These are phyloP conservation scores for Alosa sapidissima DNA, from an alignment of 2,797 vertebrate species.

Conservation along the genomic window DNA sequence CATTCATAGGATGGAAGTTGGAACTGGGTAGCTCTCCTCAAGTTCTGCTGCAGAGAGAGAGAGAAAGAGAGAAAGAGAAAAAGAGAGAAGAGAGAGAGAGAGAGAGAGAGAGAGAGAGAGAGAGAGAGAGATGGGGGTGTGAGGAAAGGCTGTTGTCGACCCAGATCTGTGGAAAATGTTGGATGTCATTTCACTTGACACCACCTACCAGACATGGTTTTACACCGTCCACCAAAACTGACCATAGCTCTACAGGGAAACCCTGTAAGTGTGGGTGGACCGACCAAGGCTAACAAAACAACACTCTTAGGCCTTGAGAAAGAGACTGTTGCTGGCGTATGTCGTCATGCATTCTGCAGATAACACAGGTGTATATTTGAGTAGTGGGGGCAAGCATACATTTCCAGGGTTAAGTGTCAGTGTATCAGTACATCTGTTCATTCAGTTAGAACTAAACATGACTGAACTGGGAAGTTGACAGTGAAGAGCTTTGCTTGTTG, in stretches of 20 bases:
- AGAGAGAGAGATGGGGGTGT: neutral
- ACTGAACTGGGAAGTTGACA: neutral
- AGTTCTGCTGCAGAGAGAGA: neutral
- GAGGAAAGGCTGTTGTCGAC: neutral
- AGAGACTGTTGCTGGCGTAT: neutral
- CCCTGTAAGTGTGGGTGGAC: neutral
- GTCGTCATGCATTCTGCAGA: neutral
- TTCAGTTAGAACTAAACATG: neutral
- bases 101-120: neutral
- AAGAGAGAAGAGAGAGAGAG: too few relatives aligned
- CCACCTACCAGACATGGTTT: neutral
- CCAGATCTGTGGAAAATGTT: neutral
- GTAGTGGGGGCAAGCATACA: too few relatives aligned
- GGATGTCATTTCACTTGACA: neutral
- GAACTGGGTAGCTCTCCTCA: neutral
- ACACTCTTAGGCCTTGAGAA: neutral
- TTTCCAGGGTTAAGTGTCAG: neutral
- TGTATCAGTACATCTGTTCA: neutral
- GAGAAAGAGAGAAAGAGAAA: neutral
- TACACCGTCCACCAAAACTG: neutral
- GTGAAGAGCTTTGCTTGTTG: neutral
- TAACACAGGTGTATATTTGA: neutral
- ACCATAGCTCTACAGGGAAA: neutral
- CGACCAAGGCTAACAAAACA: too few relatives aligned
- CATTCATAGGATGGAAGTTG: neutral